Evolutionary conservation across 2,113 vertebrate species (phyloP), one percentile per base, ranked within the genome.

Genomic region (Paedocypris sp.): DNA sequence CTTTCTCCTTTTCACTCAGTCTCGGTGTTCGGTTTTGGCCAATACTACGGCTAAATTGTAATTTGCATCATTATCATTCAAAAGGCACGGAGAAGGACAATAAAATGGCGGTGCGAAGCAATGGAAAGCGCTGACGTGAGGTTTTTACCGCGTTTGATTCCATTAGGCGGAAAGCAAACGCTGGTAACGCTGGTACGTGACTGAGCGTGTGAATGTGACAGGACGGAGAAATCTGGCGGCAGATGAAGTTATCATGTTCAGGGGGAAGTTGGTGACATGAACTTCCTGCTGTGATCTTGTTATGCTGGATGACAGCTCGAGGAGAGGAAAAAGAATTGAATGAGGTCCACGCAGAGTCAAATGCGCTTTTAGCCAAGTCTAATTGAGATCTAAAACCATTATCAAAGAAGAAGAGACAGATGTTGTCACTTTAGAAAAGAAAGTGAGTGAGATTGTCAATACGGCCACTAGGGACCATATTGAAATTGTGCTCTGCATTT

Each of bases 11-110:
- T 12, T 18, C 35, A 53, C 35, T 26, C 28, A 46, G 19, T 41
- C 42, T 35, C 23, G 79, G 79, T 39, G 83, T 80, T 76, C 79
- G 85, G 79, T 72, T 87, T 82, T 86, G 77, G 76, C 82, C 85
- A 85, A 89, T 89, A 86, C 86, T 83, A 87, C 67, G 78, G 80
- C 79, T 72, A 80, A 67, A 79, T 81, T 56, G 73, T 91, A 82
- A 92, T 94, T 88, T 91, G 82, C 87, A 85, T 83, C 78, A 86
- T 91, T 91, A 89, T 86, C 83, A 87, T 90, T 88, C 80, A 81
- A 84, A 91, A 82, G 87, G 87, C 83, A 83, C 83, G 79, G 82
- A 82, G 85, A 92, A 90, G 85, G 90, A 91, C 89, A 86, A 76
- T 82, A 86, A 80, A 84, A 56, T 61, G 79, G 82, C 87, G 83